A percentile compares a stretch with the other conserved stretches of the same genome.
Evolutionary conservation across 2,797 vertebrate species (phyloP).

Genomic region (Acrossocheilus fasciatus): DNA sequence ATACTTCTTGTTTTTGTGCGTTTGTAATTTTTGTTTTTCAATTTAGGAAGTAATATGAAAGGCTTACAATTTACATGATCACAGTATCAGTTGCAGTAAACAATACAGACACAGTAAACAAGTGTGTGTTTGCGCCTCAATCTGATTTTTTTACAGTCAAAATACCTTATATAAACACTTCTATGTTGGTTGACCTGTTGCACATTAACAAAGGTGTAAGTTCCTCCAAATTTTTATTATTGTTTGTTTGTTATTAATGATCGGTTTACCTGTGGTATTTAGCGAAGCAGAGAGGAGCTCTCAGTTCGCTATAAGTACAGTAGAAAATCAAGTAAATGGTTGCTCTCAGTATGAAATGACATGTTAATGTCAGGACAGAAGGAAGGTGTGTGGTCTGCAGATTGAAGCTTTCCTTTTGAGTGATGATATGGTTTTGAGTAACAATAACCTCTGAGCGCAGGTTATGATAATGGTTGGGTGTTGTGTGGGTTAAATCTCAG

Average conservation of each 20-base stretch:
- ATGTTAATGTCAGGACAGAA: neutral
- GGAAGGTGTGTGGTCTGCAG: neutral
- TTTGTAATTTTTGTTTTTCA: neutral
- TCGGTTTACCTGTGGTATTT: neutral
- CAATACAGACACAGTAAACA: neutral
- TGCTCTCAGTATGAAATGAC: slow-evolving; percentile 5
- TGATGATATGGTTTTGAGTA: slow-evolving; percentile 20
- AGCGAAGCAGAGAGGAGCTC: neutral
- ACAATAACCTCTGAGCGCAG: neutral
- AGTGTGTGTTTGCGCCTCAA: neutral
- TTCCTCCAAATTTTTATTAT: too few relatives aligned
- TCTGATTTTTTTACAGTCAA: neutral
- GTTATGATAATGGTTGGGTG: neutral
- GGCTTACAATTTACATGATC: neutral
- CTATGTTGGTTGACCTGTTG: neutral
- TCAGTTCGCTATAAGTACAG: neutral
- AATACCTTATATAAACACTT: too few relatives aligned
- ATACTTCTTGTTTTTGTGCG: neutral
- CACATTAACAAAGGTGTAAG: neutral
- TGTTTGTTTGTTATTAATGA: neutral
- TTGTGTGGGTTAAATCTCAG: neutral
- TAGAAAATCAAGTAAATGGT: neutral
- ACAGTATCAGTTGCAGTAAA: neutral
- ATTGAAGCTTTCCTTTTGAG: neutral
- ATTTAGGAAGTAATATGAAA: neutral